Evolutionary conservation across 2,113 vertebrate genomes (phyloP).

Genomic region (Daubentonia madagascariensis): DNA sequence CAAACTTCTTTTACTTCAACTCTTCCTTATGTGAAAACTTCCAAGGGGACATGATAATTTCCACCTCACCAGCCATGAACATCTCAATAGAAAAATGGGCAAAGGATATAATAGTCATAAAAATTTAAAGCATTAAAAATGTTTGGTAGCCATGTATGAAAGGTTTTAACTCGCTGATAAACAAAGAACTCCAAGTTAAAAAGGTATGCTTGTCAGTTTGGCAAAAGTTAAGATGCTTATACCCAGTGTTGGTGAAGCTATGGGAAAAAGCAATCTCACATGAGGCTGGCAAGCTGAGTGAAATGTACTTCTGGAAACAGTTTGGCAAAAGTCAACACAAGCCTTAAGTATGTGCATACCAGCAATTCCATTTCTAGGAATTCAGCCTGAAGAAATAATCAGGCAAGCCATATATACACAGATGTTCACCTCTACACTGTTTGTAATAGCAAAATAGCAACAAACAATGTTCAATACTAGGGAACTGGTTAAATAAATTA

Average conservation of each 20-base stretch:
- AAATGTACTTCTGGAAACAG: not conserved
- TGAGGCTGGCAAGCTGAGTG: not conserved
- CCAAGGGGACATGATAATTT: not conserved
- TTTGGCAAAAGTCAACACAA: not conserved
- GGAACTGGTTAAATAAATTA: not conserved
- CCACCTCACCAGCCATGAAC: not conserved
- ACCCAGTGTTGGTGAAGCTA: not conserved
- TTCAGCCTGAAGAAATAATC: not conserved
- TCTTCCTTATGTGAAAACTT: constrained; percentile 15
- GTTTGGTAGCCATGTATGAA: not conserved
- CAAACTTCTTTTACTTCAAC: not conserved
- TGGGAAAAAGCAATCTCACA: not conserved
- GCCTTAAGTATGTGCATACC: not conserved
- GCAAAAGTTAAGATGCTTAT: not conserved
- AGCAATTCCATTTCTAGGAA: not conserved
- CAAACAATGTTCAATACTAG: not conserved
- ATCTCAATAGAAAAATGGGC: not conserved
- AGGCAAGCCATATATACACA: not conserved
- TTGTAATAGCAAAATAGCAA: not conserved
- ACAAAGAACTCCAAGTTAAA: not conserved
- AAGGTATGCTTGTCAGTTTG: not conserved
- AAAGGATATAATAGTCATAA: not conserved
- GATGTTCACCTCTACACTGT: not conserved
- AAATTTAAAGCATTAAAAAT: not conserved
- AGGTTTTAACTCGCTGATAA: not conserved